Conservation (phyloP, 2,797 vertebrate species). For the Buphagus erythrorhynchus region DNA sequence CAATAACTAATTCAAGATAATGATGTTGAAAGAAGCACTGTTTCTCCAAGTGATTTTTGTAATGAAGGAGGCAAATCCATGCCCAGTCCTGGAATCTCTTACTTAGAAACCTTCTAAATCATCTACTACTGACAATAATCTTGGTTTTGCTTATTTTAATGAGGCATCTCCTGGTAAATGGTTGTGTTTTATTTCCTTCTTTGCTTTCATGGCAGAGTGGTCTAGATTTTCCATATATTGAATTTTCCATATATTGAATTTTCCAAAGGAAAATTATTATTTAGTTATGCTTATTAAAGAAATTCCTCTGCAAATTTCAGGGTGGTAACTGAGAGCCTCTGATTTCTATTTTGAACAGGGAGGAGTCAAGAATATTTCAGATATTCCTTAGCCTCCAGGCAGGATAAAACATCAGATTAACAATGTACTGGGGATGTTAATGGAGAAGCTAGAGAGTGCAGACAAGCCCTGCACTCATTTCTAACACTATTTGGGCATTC, state of each 20-base stretch:
- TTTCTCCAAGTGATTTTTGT: background rate
- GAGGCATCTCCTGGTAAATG: background rate
- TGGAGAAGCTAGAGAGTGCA: background rate
- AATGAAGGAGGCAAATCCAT: background rate
- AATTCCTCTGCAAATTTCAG: background rate
- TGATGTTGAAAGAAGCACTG: background rate
- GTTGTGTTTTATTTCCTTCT: background rate
- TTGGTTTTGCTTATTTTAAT: background rate
- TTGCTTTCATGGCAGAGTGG: background rate
- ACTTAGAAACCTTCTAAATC: background rate
- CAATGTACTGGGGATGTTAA: background rate
- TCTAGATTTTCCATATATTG: background rate
- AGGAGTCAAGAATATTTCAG: constrained; percentile 31
- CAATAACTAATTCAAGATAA: background rate
- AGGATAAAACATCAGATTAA: background rate
- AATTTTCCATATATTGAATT: background rate
- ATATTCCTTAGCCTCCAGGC: constrained; percentile 11
- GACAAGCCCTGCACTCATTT: background rate
- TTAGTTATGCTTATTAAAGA: background rate
- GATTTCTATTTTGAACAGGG: constrained; percentile 16
- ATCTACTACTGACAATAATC: background rate
- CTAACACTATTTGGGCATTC: background rate
- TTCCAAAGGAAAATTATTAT: background rate
- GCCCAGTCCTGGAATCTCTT: background rate
- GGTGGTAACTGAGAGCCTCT: background rate